Percentiles rank a stretch among this genome's conserved stretches.
Evolutionary conservation across 2,888 invertebrate genomes (phyloP).

Genomic region (Drosophila glabriapex): DNA sequence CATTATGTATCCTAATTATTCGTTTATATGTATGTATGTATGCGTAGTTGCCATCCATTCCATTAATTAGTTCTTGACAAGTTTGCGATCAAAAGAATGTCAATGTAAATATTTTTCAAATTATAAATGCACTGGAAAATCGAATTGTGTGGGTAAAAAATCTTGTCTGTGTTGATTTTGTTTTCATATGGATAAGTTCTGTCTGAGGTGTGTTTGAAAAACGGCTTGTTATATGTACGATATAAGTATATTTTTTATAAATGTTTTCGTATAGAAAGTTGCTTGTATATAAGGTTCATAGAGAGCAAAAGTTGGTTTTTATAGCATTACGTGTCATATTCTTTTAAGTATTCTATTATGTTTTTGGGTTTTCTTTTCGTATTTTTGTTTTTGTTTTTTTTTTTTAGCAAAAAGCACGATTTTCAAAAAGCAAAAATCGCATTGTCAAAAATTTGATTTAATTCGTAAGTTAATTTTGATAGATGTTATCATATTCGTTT

Average conservation of each 20-base stretch:
- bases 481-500: slow-evolving; percentile 47
- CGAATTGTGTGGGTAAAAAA: slow-evolving; percentile 8
- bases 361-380: slow-evolving; percentile 17
- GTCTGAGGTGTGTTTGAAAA: slow-evolving; percentile 47
- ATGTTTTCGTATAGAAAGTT: slow-evolving; percentile 66
- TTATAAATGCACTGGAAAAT: slow-evolving; percentile 2
- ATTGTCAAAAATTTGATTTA: slow-evolving; percentile 76
- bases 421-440: slow-evolving; percentile 81
- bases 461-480: slow-evolving; percentile 73
- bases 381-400: slow-evolving; percentile 39
- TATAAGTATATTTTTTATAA: slow-evolving; percentile 63
- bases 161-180: background rate
- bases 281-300: slow-evolving; percentile 74
- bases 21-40: slow-evolving; percentile 47
- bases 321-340: slow-evolving; percentile 54
- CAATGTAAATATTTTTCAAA: background rate
- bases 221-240: slow-evolving; percentile 47
- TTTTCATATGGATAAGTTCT: slow-evolving; percentile 1
- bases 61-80: slow-evolving; percentile 29
- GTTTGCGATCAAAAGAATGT: slow-evolving; percentile 32
- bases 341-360: slow-evolving; percentile 37
- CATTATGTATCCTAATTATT: slow-evolving; percentile 23
- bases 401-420: slow-evolving; percentile 79
- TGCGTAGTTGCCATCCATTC: slow-evolving; percentile 54
- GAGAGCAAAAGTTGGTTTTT: slow-evolving; percentile 72